Evolutionary conservation across 2,113 vertebrate genomes (phyloP), one percentile per base, ranked within the genome.

Genomic region (Mellivora capensis): DNA sequence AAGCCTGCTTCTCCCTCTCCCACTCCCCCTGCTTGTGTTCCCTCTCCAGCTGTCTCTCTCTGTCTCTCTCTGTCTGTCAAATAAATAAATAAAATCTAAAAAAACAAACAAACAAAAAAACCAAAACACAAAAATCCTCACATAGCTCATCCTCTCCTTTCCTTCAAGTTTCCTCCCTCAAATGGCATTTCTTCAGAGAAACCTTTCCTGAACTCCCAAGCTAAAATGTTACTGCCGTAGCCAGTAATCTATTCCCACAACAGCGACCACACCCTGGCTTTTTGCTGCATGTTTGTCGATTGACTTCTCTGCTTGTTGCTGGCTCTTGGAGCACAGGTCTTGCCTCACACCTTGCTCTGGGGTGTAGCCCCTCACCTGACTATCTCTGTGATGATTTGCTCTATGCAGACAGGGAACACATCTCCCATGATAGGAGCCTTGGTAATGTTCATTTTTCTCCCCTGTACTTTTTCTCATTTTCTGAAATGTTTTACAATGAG

Each of bases 351-450:
- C 34, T 49, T 14, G 21, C 57, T n/a, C 9, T 20, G 17, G 88
- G 25, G 12, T n/a, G 7, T 10, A 29, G 47, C 13, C 29, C 44
- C 12, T 27, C 44, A 34, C 27, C 71, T 34, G 82, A n/a, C 71
- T 25, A 0, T 7, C 3, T 39, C 42, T 0, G 5, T 14, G 39
- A 64, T 0, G 27, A 39, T 31, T 4, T 42, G 34, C 25, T 6
- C 20, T 9, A 25, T 5, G 21, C 52, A 42, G 7, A 34, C 9
- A 0, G 67, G 67, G n/a, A 47, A 29, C 13, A 37, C 15, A 27
- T 37, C 39, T 61, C 84, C 79, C 1, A 7, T 49, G 49, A n/a
- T 6, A 27, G 61, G 11, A 34, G 42, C 74, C 14, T 29, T 39
- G 76, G 23, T n/a, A 34, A 72, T 2, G 23, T 25, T 47, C 20